Percentiles rank a stretch among this genome's conserved stretches.
These are phyloP conservation scores for Incurvaria masculella DNA, from an alignment of 2,888 invertebrate genomes.

Conservation along the genomic window DNA sequence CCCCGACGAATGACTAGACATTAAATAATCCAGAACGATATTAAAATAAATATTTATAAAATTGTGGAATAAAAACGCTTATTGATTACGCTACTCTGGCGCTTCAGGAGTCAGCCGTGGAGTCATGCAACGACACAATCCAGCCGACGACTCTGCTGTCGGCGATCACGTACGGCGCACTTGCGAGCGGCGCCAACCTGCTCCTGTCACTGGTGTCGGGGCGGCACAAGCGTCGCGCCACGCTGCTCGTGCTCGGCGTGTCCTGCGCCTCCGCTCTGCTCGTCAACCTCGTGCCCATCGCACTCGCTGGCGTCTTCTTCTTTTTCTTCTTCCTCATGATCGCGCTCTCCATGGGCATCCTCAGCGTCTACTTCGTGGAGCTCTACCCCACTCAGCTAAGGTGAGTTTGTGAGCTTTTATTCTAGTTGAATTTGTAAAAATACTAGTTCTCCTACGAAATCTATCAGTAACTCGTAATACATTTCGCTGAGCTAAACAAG, in stretches of 20 bases:
- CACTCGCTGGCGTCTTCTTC: slow-evolving; percentile 42
- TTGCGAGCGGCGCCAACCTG: slow-evolving; percentile 38
- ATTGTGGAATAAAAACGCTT: too few relatives aligned
- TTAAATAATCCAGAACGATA: too few relatives aligned
- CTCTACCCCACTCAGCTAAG: slow-evolving; percentile 47
- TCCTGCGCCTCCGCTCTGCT: slow-evolving; percentile 33
- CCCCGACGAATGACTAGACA: too few relatives aligned
- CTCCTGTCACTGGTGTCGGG: slow-evolving; percentile 43
- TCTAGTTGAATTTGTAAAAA: too few relatives aligned
- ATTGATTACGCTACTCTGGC: too few relatives aligned
- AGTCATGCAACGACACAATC: slow-evolving; percentile 42
- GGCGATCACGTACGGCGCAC: slow-evolving; percentile 42
- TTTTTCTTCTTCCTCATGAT: slow-evolving; percentile 45
- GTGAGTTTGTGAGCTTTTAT: slow-evolving; percentile 25
- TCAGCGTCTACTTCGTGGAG: slow-evolving; percentile 49
- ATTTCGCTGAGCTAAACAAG: too few relatives aligned
- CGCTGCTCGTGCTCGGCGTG: slow-evolving; percentile 33
- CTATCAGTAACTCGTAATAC: too few relatives aligned
- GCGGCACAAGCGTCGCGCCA: slow-evolving; percentile 36
- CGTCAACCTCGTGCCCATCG: slow-evolving; percentile 33
- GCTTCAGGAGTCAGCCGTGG: slow-evolving; percentile 21
- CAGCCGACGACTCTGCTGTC: slow-evolving; percentile 43
- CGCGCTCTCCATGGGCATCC: slow-evolving; percentile 43
- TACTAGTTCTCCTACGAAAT: too few relatives aligned
- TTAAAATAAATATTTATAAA: too few relatives aligned